Evolutionary conservation across 1,140 invertebrate genomes (phyloP), one percentile per base, ranked within the genome.

Genomic region (Calliopsis andreniformis): DNA sequence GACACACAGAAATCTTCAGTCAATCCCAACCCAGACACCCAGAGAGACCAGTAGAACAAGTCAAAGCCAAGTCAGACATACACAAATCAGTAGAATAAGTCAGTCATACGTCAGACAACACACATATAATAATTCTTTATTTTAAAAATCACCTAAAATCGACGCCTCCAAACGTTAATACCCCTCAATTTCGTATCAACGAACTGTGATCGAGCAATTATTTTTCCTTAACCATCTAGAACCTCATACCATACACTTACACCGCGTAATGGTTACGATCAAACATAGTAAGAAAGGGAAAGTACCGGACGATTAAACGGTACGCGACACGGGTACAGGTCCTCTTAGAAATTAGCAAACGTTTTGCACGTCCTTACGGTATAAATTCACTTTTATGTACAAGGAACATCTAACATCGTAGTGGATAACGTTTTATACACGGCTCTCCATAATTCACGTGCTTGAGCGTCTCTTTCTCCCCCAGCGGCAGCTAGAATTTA

Each of bases 341-440:
- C 70, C 39, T 71, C 66, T 85, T 82, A 81, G 63, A 82, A 85
- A 86, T 78, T 86, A 86, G 80, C 85, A 87, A 88, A 87, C 75
- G 62, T 66, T 43, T 86, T 87, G 84, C 82, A 84, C 82, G 77
- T 78, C 71, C 71, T 87, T 86, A 87, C 49, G 56, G 82, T 88
- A 87, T 84, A 83, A 86, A 88, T 84, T 86, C 79, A 87, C 83
- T 83, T 86, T 87, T 88, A 91, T 91, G 83, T 91, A 91, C 89
- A 91, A 89, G 87, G 87, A 90, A 91, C 89, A 89, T 91, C 89
- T 89, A 90, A 91, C 88, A 89, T 87, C 86, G 77, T 88, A 83
- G 78, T 88, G 81, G 79, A 86, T 83, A 88, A 73, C 80, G 82
- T 88, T 78, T 89, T 89, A 87, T 87, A 87, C 87, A 88, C 82